phyloP scores from a whole-genome alignment of 2,113 vertebrate species.

The Semnornis frantzii region DNA sequence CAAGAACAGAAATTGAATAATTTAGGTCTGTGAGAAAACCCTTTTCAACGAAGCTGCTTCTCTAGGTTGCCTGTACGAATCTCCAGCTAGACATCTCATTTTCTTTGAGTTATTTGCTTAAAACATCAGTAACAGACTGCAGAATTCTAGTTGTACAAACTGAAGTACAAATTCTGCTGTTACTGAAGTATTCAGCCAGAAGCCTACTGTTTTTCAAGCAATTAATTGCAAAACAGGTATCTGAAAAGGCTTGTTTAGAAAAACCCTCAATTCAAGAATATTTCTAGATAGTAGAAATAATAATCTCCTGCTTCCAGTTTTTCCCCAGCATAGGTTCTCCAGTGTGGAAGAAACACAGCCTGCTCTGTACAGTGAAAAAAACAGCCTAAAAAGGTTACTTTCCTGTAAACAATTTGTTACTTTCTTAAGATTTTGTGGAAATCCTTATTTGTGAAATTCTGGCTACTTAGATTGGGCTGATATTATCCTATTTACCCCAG shows the following conservation, averaged over 20 bases:
- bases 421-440: neutral
- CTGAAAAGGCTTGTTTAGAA: neutral
- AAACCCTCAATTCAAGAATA: neutral
- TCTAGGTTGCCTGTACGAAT: neutral
- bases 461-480: neutral
- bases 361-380: neutral
- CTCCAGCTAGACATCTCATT: neutral
- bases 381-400: neutral
- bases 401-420: neutral
- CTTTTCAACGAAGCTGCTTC: constrained; percentile 5
- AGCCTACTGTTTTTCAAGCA: neutral
- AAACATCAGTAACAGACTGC: neutral
- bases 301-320: neutral
- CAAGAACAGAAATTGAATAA: constrained; percentile 25
- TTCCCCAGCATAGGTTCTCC: neutral
- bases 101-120: constrained; percentile 1
- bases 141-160: constrained; percentile 6
- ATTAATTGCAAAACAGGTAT: neutral
- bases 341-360: neutral
- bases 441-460: neutral
- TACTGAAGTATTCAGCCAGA: neutral
- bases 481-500: neutral
- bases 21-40: neutral
- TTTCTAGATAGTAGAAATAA: neutral
- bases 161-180: neutral